Conservation (phyloP, 2,888 invertebrate genomes). For the Caenorhabditis sp. region DNA sequence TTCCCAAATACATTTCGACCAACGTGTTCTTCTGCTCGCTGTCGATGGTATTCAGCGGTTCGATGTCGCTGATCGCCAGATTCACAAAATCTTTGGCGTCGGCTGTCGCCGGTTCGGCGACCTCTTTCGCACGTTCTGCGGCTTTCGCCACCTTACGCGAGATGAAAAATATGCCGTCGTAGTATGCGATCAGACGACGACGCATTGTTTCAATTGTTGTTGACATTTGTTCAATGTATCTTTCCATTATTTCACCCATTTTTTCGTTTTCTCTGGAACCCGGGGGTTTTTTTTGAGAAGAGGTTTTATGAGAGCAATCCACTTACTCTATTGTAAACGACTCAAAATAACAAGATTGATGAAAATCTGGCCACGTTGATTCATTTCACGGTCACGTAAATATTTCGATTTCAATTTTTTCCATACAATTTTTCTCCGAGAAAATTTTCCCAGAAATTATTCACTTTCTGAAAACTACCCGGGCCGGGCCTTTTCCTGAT, state of each 20-base stretch:
- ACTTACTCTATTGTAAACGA: too few species aligned
- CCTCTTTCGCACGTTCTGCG: constrained; percentile 36
- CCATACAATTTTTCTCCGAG: too few species aligned
- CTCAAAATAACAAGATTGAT: too few species aligned
- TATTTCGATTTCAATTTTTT: too few species aligned
- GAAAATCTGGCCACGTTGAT: too few species aligned
- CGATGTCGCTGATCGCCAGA: constrained; percentile 21
- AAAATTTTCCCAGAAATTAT: too few species aligned
- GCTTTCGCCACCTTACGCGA: constrained; percentile 29
- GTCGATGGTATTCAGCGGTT: constrained; percentile 42
- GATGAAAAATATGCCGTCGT: constrained; percentile 35
- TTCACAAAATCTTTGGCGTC: constrained; percentile 52
- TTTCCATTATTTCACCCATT: constrained; percentile 53
- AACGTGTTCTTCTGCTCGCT: constrained; percentile 50
- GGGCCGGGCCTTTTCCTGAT: too few species aligned
- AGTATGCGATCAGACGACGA: constrained; percentile 56
- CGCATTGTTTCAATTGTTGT: constrained; percentile 67
- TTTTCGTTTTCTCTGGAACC: background rate
- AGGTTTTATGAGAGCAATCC: too few species aligned
- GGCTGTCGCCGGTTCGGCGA: constrained; percentile 47
- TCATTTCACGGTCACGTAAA: too few species aligned
- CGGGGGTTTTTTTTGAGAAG: too few species aligned
- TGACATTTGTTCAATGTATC: constrained; percentile 62
- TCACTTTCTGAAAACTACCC: too few species aligned
- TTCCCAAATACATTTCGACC: constrained; percentile 59